These are phyloP conservation scores for Ellobius talpinus DNA, from an alignment of 2,113 vertebrate species.

Conservation along the genomic window DNA sequence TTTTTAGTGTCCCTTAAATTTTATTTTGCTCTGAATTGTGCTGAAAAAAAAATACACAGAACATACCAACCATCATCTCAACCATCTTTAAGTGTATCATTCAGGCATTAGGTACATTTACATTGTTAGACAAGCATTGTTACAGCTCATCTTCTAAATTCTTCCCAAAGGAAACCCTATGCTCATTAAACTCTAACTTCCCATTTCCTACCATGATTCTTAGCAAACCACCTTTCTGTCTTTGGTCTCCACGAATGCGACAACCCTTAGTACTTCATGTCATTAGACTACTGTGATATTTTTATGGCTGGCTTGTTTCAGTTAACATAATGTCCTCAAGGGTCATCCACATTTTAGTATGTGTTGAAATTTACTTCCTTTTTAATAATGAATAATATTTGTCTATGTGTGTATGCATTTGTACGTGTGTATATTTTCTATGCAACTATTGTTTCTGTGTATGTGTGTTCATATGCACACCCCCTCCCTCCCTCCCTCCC, in stretches of 20 bases:
- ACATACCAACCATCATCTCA: neutral
- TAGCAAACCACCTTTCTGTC: neutral
- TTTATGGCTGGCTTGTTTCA: constrained; percentile 5
- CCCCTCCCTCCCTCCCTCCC: no score
- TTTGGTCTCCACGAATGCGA: neutral
- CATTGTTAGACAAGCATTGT: neutral
- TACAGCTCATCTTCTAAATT: neutral
- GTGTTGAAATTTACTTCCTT: neutral
- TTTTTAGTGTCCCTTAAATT: neutral
- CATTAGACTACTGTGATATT: neutral
- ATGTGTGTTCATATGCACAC: neutral
- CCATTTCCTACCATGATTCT: neutral
- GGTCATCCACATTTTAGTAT: neutral
- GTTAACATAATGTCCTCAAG: neutral
- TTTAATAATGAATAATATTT: neutral
- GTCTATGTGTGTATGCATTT: neutral
- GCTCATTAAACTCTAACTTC: neutral
- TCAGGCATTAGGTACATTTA: neutral
- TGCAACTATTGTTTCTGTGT: no score
- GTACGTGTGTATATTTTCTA: neutral
- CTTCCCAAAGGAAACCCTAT: neutral
- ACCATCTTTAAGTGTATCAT: neutral
- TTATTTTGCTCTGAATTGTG: constrained; percentile 38
- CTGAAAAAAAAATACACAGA: neutral
- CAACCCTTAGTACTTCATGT: neutral